Base-by-base conservation (phyloP, 2,797 vertebrate genomes). In the Loris lydekkerianus region DNA sequence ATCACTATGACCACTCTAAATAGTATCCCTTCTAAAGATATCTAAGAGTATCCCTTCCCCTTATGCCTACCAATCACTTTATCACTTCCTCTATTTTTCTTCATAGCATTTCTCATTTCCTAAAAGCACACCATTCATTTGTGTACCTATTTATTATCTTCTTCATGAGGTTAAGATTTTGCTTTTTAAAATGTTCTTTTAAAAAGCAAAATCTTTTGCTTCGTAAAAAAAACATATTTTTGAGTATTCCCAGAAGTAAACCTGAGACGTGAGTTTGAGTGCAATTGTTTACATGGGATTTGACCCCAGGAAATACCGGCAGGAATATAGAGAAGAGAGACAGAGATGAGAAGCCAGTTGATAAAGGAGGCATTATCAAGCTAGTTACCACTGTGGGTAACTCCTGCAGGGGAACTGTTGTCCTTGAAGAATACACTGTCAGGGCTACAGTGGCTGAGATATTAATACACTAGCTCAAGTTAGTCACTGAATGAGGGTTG, bases 111-210 rank as follows among this genome's bases (percentile, higher is more conserved):
- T 84, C 40, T 83, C 17, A 37, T 89, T 84, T 85, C 23, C 58
- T 94, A 87, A 91, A 87, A 49, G 75, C 34, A 86, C 53, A 86
- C 46, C 46, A 69, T 75, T 78, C 37, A 58, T 78, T 82, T 76
- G 11, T 60, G 85, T 80, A 80, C 9, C 70, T 86, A n/a, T 49
- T 70, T 92, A 53, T 67, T 61, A 65, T 85, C 56, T 87, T 87
- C 49, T 86, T 90, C 21, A 43, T 5, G 27, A 82, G 60, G 18
- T 10, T 10, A 56, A 70, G 40, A 70, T 53, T 69, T 70, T 69
- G 49, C 4, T 34, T 70, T 95, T 75, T 78, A 81, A 82, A 46
- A 31, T 46, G 13, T 70, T 90, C n/a, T 87, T 75, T 49, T 34
- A 90, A 65, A 53, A 53, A 53, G 49, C 49, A 53, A 53, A 53